These are phyloP conservation scores for Hyles lineata DNA, from an alignment of 2,888 invertebrate species.

Conservation along the genomic window DNA sequence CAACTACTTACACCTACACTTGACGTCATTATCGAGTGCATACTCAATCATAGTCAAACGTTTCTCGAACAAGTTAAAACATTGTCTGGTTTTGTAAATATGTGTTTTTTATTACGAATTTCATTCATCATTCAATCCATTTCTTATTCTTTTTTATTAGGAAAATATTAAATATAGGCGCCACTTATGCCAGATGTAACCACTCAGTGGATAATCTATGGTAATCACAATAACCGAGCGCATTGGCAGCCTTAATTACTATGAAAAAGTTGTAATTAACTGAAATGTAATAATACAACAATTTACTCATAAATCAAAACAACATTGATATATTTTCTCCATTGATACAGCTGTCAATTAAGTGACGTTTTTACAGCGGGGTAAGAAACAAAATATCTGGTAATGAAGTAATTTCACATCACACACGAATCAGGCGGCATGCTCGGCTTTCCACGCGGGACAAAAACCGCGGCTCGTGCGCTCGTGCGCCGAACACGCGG, in stretches of 20 bases:
- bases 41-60: too few relatives aligned
- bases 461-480: slow-evolving; percentile 31
- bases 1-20: too few relatives aligned
- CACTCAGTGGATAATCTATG: too few relatives aligned
- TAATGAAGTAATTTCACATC: slow-evolving; percentile 26
- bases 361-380: background rate
- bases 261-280: background rate
- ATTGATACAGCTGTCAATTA: background rate
- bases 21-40: too few relatives aligned
- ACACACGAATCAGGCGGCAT: slow-evolving; percentile 38
- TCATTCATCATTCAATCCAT: too few relatives aligned
- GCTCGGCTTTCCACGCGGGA: slow-evolving; percentile 30
- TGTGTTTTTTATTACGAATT: too few relatives aligned
- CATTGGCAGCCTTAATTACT: background rate
- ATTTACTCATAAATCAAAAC: background rate
- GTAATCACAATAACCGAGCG: too few relatives aligned
- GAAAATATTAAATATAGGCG: too few relatives aligned
- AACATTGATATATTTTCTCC: background rate
- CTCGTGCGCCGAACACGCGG: slow-evolving; percentile 37
- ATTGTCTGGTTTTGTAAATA: too few relatives aligned
- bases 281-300: background rate
- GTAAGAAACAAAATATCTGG: slow-evolving; percentile 22
- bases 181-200: too few relatives aligned
- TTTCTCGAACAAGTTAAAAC: too few relatives aligned
- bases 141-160: too few relatives aligned